These are phyloP conservation scores for Acanthurus tractus DNA, from an alignment of 2,797 vertebrate genomes.

Conservation along the genomic window DNA sequence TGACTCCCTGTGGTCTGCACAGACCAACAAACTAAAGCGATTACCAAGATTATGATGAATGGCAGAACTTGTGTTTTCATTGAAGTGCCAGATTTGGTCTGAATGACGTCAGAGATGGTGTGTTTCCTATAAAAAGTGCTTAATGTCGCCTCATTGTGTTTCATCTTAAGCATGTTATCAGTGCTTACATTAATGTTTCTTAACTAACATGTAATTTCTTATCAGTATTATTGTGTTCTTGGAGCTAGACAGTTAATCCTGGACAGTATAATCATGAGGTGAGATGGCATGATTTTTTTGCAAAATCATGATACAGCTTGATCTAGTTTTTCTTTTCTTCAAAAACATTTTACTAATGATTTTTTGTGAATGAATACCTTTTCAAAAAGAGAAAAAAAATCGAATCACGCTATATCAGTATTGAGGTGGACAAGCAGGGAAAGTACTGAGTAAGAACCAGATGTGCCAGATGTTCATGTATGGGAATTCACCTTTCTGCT, in stretches of 20 bases:
- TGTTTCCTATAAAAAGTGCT: not conserved
- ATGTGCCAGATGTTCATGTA: not conserved
- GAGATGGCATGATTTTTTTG: not conserved
- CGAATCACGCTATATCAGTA: not conserved
- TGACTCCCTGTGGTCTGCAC: too few relatives aligned
- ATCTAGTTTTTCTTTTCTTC: not conserved
- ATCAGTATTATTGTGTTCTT: not conserved
- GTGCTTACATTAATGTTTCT: not conserved
- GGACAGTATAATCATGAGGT: not conserved
- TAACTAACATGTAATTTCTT: not conserved
- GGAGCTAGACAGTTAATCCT: not conserved
- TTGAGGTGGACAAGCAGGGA: not conserved
- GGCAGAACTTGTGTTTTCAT: too few relatives aligned
- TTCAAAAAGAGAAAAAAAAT: not conserved
- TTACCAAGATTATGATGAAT: too few relatives aligned
- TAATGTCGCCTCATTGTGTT: not conserved
- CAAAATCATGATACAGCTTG: not conserved
- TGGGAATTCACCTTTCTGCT: constrained; percentile 58
- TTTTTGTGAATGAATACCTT: not conserved
- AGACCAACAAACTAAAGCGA: too few relatives aligned
- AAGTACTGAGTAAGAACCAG: not conserved
- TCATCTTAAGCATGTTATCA: too few relatives aligned
- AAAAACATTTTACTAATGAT: too few relatives aligned
- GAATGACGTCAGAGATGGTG: too few relatives aligned
- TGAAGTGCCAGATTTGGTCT: too few relatives aligned